Evolutionary conservation across 2,797 vertebrate genomes (phyloP).

Genomic region (Clamator glandarius): DNA sequence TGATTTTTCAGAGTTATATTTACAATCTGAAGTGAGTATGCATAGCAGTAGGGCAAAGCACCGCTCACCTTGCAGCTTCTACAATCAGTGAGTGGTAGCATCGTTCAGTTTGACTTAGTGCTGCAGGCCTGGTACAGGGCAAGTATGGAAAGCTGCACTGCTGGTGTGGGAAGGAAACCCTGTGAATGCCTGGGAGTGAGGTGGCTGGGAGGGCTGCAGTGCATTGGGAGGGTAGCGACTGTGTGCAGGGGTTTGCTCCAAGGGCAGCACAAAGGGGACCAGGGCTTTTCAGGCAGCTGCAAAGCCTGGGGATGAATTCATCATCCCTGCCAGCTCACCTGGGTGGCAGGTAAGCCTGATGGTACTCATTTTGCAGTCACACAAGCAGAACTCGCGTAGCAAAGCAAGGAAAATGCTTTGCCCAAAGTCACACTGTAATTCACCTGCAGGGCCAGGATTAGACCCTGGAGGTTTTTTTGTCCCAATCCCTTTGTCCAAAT

Average conservation of each 20-base stretch:
- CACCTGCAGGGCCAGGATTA: not conserved
- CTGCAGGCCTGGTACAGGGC: not conserved
- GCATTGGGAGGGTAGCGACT: not conserved
- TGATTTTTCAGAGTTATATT: not conserved
- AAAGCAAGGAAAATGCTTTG: not conserved
- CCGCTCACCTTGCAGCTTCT: not conserved
- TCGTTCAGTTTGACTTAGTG: accelerated
- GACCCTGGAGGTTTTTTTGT: not conserved
- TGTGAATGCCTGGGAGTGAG: not conserved
- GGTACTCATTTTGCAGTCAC: not conserved
- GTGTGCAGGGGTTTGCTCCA: not conserved
- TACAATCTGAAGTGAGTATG: not conserved
- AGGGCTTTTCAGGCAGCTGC: accelerated
- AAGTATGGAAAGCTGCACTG: not conserved
- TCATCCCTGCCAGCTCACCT: not conserved
- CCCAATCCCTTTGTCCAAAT: not conserved
- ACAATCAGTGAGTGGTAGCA: not conserved
- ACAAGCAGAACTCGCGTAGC: not conserved
- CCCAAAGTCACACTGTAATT: not conserved
- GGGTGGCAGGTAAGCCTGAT: not conserved
- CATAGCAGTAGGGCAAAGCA: not conserved
- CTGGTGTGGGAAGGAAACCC: not conserved
- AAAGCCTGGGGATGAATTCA: not conserved
- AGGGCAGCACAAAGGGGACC: not conserved
- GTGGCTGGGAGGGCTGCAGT: not conserved